phyloP scores from a whole-genome alignment of 2,797 vertebrate genomes.

The Poliocrania exsul region DNA sequence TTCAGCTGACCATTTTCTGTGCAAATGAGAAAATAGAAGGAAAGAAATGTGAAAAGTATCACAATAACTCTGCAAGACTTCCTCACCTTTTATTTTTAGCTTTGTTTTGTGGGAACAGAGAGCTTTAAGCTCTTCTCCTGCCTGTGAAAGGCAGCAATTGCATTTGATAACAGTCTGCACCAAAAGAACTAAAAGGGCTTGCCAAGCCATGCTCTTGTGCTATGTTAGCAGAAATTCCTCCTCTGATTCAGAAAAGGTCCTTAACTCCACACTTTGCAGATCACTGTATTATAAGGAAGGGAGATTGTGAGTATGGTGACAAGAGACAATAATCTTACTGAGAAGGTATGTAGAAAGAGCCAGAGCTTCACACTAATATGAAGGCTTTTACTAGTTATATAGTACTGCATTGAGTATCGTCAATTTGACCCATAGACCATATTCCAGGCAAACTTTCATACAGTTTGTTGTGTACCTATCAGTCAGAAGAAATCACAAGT shows the following conservation, averaged over 20 bases:
- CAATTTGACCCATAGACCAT: background rate
- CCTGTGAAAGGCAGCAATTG: background rate
- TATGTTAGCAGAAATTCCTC: background rate
- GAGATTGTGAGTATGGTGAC: background rate
- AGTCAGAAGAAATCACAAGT: background rate
- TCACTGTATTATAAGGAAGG: background rate
- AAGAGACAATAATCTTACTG: background rate
- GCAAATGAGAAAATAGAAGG: background rate
- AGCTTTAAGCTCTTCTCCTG: background rate
- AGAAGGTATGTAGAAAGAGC: background rate
- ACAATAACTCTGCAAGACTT: background rate
- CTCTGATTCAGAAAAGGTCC: background rate
- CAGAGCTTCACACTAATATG: background rate
- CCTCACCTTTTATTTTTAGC: background rate
- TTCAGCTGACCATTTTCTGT: background rate
- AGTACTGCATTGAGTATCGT: background rate
- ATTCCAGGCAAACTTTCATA: background rate
- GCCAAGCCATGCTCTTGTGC: background rate
- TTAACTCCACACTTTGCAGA: background rate
- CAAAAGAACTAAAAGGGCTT: background rate
- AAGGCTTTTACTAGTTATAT: background rate
- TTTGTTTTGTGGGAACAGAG: background rate
- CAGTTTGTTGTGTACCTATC: background rate
- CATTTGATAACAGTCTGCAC: background rate
- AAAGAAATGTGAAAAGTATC: background rate